phyloP scores from a whole-genome alignment of 2,888 invertebrate species.

The Calliphora vomitoria region DNA sequence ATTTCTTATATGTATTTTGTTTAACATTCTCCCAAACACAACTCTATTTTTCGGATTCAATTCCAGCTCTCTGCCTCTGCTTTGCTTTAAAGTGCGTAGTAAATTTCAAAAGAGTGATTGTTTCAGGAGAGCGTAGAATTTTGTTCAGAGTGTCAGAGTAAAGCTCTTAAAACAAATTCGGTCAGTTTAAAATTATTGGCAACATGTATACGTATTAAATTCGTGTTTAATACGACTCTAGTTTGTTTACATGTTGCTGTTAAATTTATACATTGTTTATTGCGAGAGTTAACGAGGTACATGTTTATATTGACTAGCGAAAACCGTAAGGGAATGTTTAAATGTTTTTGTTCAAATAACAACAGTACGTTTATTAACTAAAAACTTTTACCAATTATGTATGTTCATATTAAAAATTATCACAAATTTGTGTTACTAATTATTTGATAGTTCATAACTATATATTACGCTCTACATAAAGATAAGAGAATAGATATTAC shows the following conservation, averaged over 20 bases:
- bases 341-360: neutral
- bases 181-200: neutral
- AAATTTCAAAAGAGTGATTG: neutral
- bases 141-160: neutral
- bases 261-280: neutral
- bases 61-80: neutral
- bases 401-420: no score
- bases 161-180: slow-evolving; percentile 7
- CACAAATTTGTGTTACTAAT: no score
- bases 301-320: no score
- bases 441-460: no score
- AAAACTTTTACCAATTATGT: neutral
- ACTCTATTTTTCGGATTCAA: neutral
- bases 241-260: neutral
- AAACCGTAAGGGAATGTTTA: neutral
- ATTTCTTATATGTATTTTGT: neutral
- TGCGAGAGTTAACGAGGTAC: neutral
- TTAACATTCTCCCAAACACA: neutral
- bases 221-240: neutral
- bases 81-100: neutral
- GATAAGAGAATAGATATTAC: no score
- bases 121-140: neutral
- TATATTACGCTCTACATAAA: no score
- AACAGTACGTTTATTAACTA: neutral
- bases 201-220: neutral